phyloP scores from a whole-genome alignment of 2,797 vertebrate species.

The Ciconia nigra region DNA sequence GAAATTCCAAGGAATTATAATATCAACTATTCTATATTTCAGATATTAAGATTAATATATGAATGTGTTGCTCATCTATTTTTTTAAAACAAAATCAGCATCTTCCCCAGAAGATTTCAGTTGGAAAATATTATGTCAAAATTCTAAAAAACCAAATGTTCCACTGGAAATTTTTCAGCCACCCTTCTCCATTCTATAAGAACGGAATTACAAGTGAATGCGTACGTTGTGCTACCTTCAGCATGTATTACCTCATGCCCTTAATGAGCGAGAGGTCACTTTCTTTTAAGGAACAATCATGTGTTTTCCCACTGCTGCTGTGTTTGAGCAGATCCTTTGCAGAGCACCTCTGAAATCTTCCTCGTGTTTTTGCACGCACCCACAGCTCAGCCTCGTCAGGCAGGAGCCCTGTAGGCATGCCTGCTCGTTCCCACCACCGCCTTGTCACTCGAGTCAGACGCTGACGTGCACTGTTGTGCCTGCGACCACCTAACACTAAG shows the following conservation, averaged over 20 bases:
- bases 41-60: background rate
- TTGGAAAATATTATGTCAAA: background rate
- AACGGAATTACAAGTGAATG: background rate
- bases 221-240: background rate
- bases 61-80: background rate
- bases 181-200: background rate
- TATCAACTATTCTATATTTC: background rate
- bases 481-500: background rate
- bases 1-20: background rate
- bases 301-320: background rate
- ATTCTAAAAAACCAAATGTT: background rate
- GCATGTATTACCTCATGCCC: background rate
- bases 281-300: background rate
- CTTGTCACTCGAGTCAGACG: background rate
- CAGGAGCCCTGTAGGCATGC: background rate
- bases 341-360: background rate
- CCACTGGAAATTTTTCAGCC: background rate
- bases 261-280: background rate
- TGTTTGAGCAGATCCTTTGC: background rate
- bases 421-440: constrained; percentile 4
- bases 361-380: background rate
- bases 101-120: background rate
- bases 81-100: background rate
- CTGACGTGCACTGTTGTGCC: constrained; percentile 37
- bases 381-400: background rate